Percentiles rank a stretch among this genome's conserved stretches.
phyloP scores from a whole-genome alignment of 2,888 invertebrate genomes.

The Nudaria mundana region DNA sequence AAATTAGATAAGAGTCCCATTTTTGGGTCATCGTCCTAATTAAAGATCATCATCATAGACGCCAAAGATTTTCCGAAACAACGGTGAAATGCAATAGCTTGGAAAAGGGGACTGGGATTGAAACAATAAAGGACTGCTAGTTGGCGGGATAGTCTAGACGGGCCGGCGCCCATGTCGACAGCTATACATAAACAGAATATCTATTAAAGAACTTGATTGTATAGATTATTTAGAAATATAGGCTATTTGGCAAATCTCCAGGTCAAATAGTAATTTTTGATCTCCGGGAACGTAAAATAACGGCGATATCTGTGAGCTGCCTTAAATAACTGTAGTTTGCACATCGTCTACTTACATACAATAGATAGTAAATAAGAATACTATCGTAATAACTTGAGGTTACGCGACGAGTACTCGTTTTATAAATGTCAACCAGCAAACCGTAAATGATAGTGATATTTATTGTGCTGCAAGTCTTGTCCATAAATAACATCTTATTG shows the following conservation, averaged over 20 bases:
- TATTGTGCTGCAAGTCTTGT: no score
- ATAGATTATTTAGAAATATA: conserved; percentile 31
- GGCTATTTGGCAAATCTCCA: conserved; percentile 47
- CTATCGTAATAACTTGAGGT: conserved; percentile 17
- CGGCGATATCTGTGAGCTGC: no score
- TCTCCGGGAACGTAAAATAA: conserved; percentile 14
- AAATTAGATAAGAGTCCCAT: conserved; percentile 50
- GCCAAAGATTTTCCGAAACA: conserved; percentile 7
- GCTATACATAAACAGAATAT: conserved; percentile 49
- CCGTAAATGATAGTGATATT: no score
- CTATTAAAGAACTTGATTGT: conserved; percentile 31
- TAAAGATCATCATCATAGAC: conserved; percentile 24
- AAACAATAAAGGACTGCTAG: conserved; percentile 43
- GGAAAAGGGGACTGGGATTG: conserved; percentile 34
- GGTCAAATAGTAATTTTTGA: conserved; percentile 7
- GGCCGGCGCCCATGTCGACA: conserved; percentile 51
- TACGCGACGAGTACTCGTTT: conserved; percentile 14
- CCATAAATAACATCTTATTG: no score
- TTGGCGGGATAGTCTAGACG: conserved; percentile 59
- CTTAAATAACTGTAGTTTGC: conserved; percentile 8
- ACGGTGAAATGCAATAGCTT: conserved; percentile 18
- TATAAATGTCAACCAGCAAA: conserved; percentile 36
- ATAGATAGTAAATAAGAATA: conserved; percentile 28
- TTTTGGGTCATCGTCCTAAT: conserved; percentile 31
- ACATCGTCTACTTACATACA: conserved; percentile 25